phyloP scores from a whole-genome alignment of 2,888 invertebrate species.

The Dilophus febrilis region DNA sequence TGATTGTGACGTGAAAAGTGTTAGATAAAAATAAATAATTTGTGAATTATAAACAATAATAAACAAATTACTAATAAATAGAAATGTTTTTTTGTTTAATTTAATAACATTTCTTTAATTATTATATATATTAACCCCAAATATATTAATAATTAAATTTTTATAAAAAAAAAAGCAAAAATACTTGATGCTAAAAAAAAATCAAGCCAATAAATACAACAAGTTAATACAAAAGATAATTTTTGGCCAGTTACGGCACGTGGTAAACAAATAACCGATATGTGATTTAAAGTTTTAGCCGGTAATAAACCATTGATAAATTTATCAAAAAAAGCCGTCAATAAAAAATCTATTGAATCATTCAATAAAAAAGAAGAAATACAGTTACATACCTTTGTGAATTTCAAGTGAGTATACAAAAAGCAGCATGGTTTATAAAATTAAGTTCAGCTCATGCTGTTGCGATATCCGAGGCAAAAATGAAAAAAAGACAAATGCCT shows the following conservation, averaged over 20 bases:
- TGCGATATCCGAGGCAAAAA: constrained; percentile 86
- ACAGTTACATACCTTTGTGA: constrained; percentile 83
- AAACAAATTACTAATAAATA: no score
- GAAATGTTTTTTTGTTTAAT: no score
- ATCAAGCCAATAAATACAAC: constrained; percentile 77
- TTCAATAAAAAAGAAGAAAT: constrained; percentile 97
- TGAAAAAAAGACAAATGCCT: constrained; percentile 78
- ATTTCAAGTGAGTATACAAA: constrained; percentile 79
- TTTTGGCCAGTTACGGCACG: constrained; percentile 91
- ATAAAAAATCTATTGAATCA: no score
- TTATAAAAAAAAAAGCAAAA: no score
- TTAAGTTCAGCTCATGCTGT: constrained; percentile 89
- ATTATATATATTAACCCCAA: no score
- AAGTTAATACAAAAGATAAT: constrained; percentile 89
- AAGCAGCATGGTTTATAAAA: constrained; percentile 92
- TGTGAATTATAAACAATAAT: no score
- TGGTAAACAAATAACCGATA: constrained; percentile 76
- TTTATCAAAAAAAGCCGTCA: constrained; percentile 78
- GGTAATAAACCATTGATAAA: constrained; percentile 72
- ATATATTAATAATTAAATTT: no score
- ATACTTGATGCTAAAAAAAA: no score
- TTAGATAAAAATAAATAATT: no score
- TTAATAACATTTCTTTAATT: no score
- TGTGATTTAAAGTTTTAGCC: constrained; percentile 93
- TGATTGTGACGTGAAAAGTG: no score